Base-by-base conservation (phyloP, 2,888 invertebrate genomes). In the Drosophila villosipedis region DNA sequence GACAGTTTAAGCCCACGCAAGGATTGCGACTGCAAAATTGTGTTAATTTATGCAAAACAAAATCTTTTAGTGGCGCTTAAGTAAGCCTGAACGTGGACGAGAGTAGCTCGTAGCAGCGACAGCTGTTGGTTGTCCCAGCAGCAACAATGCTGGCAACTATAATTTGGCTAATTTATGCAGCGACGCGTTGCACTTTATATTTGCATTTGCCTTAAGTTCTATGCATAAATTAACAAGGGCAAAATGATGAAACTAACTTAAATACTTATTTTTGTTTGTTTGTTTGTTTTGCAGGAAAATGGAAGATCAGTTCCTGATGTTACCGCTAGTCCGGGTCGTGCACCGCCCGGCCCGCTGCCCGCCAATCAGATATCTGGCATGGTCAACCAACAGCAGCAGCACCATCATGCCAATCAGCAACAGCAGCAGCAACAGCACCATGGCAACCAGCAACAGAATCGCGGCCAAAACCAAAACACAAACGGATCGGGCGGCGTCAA, bases 241-340 rank as follows among this genome's bases (percentile, higher is more conserved):
- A 6, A n/a, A 30, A n/a, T 31, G 33, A 39, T 41, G 22, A 28
- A 31, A 37, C 22, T 22, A 30, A 57, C 39, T 57, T 16, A 30
- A 58, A 60, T 33, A 61, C 28, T 59, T 54, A 30, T 31, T 28
- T 16, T 47, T 47, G 52, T 19, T 31, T 31, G 31, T 28, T 55
- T 25, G 12, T 16, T 64, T 68, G 1, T 12, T 22, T 93, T 92
- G n/a, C 93, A 97, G 97, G 97, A 97, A 95, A 97, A 96, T 95
- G 97, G 97, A 94, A 96, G 97, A 95, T 97, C 97, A 95, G 96
- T 97, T 95, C 96, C 97, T 95, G 97, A 97, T 95, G 96, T 97
- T 95, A 97, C 97, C 94, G 97, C 97, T 93, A 97, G 97, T 94
- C 97, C 97, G 93, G 96, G 97, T 90, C 96, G 97, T 93, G 97